Conservation (phyloP, 2,113 vertebrate genomes). For the Penelope pileata region DNA sequence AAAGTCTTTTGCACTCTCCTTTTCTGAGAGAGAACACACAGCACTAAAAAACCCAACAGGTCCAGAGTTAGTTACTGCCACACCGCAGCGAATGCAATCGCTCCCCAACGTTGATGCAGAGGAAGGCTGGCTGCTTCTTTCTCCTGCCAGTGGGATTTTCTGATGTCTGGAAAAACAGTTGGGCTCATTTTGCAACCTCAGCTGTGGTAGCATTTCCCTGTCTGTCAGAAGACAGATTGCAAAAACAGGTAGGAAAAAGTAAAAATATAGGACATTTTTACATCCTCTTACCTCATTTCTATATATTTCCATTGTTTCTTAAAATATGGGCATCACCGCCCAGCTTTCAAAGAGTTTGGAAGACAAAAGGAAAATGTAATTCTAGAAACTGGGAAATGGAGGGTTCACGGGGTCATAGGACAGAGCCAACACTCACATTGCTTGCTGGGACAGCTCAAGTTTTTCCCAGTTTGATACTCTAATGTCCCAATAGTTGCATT, state of each 20-base stretch:
- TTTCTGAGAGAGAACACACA: neutral
- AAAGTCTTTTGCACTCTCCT: neutral
- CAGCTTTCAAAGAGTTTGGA: neutral
- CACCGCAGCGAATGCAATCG: neutral
- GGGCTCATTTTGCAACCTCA: neutral
- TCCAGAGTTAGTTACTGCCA: constrained; percentile 22
- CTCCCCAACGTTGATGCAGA: constrained; percentile 29
- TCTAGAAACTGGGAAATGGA: neutral
- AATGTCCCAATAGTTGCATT: neutral
- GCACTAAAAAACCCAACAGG: neutral
- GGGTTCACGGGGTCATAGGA: neutral
- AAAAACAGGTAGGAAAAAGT: neutral
- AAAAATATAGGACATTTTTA: neutral
- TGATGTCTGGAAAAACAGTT: constrained; percentile 26
- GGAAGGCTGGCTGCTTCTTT: constrained; percentile 32
- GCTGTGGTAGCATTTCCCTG: constrained; percentile 3
- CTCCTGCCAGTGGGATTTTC: constrained; percentile 17
- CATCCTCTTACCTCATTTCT: neutral
- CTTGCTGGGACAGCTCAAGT: neutral
- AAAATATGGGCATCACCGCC: neutral
- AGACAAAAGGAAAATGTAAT: neutral
- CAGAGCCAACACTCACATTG: neutral
- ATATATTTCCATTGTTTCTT: neutral
- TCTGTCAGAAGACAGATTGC: neutral
- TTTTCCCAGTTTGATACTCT: neutral